These are phyloP conservation scores for Cathartes aura DNA, from an alignment of 2,113 vertebrate species.

Conservation along the genomic window DNA sequence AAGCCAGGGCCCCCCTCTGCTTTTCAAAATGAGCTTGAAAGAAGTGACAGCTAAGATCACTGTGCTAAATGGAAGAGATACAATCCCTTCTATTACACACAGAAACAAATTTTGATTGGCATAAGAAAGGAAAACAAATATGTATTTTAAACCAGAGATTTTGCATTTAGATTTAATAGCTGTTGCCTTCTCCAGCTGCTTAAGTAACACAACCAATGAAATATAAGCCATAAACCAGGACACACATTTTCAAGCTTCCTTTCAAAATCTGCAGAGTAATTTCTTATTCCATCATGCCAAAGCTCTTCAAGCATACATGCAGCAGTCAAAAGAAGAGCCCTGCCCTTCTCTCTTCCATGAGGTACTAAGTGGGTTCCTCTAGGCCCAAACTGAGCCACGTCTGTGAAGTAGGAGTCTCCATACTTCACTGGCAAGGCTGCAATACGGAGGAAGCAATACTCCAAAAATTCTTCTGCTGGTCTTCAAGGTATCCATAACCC, in stretches of 20 bases:
- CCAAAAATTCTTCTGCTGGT: background rate
- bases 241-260: background rate
- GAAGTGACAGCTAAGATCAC: background rate
- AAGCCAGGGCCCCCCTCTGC: background rate
- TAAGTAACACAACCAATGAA: background rate
- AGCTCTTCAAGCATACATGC: background rate
- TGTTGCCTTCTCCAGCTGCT: background rate
- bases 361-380: background rate
- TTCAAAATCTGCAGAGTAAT: background rate
- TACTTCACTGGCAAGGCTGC: background rate
- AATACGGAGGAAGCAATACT: background rate
- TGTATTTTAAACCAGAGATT: background rate
- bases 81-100: background rate
- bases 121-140: background rate
- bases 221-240: background rate
- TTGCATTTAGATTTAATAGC: background rate
- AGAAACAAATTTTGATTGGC: background rate
- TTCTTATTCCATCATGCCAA: background rate
- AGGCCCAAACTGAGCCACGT: background rate
- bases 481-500: background rate
- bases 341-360: background rate
- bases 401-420: background rate
- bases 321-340: background rate
- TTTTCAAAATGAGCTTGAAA: background rate
- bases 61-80: background rate